A percentile compares a stretch with the other conserved stretches of the same genome.
phyloP scores from a whole-genome alignment of 1,140 invertebrate species.

The Leucophenga varia region DNA sequence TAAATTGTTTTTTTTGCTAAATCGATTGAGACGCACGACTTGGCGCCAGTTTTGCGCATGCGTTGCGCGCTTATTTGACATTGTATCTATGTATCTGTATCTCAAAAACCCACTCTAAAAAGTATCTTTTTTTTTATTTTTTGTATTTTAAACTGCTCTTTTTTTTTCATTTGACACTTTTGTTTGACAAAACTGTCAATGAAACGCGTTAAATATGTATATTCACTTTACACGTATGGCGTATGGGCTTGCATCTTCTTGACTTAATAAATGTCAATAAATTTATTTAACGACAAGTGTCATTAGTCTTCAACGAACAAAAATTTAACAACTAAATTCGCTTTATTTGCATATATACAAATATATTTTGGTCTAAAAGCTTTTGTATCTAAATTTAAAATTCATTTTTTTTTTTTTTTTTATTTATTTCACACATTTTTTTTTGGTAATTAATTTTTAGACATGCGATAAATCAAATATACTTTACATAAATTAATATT shows the following conservation, averaged over 20 bases:
- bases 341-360: slow-evolving; percentile 43
- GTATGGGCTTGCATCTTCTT: not conserved
- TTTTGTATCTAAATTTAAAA: too few relatives aligned
- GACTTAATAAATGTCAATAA: slow-evolving; percentile 23
- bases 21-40: slow-evolving; percentile 11
- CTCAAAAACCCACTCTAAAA: too few relatives aligned
- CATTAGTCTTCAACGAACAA: not conserved
- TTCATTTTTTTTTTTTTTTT: slow-evolving; percentile 17
- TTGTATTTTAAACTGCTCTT: too few relatives aligned
- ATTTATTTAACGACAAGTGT: slow-evolving; percentile 13
- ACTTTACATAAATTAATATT: slow-evolving; percentile 50
- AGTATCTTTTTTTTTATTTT: too few relatives aligned
- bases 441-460: slow-evolving; percentile 41
- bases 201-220: too few relatives aligned
- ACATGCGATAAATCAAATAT: slow-evolving; percentile 41
- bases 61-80: not conserved
- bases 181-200: slow-evolving; percentile 26
- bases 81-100: too few relatives aligned
- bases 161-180: slow-evolving; percentile 5
- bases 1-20: slow-evolving; percentile 12
- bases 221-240: too few relatives aligned
- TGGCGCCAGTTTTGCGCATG: slow-evolving; percentile 8
- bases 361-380: slow-evolving; percentile 18
- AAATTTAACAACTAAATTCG: slow-evolving; percentile 23
- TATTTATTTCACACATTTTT: too few relatives aligned